Base-by-base conservation (phyloP, 1,140 invertebrate genomes). In the Elysia chlorotica region DNA sequence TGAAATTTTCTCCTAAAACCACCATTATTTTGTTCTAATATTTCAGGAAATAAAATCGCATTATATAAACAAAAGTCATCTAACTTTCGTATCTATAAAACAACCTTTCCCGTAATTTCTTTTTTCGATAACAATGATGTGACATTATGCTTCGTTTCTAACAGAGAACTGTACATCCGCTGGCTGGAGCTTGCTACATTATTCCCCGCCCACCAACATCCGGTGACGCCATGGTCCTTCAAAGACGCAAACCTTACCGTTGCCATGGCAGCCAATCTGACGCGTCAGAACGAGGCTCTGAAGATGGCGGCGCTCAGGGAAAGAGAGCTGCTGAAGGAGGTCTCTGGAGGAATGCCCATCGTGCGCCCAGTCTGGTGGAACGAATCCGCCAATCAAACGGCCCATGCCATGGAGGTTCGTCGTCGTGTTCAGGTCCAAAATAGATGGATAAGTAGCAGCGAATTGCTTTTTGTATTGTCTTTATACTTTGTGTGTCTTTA, bases 321-420 rank as follows among this genome's bases (percentile, higher is more conserved):
- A 21, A 65, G 74, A 33, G 25, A 79, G 21, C 75, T 83, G 30
- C 81, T 89, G 59, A 81, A 88, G 56, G 92, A 94, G 0, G 86
- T 95, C 59, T 91, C 93, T 63, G 92, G 92, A 6, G 95, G 83
- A 25, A 30, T 65, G 19, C 86, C 86, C 14, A 83, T 88, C 10
- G 92, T 97, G 38, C 88, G 95, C 0, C 96, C 96, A 0, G 87
- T 98, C 25, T 98, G 96, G 95, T 95, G 96, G 93, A 87, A 95
- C 48, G 92, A 95, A 75, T 93, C 94, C 0, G 89, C 91, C 0
- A 95, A 97, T 87, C 86, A 89, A 0, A 91, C 92, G 0, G 1
- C 56, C 0, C 63, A 75, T 56, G 93, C 94, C 61, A 91, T 93
- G 37, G 89, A 90, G 0, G 92, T 69, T 25, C 36, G 53, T 57